Percentiles rank a stretch among this genome's conserved stretches.
These are phyloP conservation scores for Vespertilio murinus DNA, from an alignment of 2,797 vertebrate species.

Conservation along the genomic window DNA sequence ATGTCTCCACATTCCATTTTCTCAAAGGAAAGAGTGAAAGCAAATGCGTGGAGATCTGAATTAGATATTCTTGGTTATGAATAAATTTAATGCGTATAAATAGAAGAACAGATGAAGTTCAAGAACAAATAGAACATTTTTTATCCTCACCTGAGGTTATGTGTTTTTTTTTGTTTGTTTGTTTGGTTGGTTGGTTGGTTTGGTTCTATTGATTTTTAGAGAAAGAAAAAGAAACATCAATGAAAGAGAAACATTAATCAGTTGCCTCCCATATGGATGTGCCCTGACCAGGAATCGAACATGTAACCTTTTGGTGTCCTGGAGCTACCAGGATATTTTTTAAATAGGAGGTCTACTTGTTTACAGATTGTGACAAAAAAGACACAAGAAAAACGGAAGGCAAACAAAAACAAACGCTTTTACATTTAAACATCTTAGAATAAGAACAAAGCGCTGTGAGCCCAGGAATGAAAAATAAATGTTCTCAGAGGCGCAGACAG, in stretches of 20 bases:
- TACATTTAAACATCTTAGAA: background rate
- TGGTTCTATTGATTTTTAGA: background rate
- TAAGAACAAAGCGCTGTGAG: background rate
- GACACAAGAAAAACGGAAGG: background rate
- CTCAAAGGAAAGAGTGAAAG: constrained; percentile 3
- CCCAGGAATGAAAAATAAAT: background rate
- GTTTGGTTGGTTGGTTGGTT: background rate
- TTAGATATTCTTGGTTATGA: background rate
- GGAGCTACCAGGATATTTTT: background rate
- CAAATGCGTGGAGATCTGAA: background rate
- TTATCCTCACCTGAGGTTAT: background rate
- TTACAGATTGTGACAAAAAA: background rate
- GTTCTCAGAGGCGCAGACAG: background rate
- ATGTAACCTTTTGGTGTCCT: background rate
- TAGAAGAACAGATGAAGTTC: background rate
- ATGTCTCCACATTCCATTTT: background rate
- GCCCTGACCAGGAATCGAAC: background rate
- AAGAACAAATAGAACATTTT: background rate
- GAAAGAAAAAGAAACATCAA: background rate
- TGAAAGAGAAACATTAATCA: background rate
- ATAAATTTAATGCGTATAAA: background rate
- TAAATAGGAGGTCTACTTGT: background rate
- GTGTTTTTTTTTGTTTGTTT: too few species aligned
- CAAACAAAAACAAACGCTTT: background rate
- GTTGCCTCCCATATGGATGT: background rate